Conservation (phyloP, 2,113 vertebrate genomes). For the Neotragus moschatus region DNA sequence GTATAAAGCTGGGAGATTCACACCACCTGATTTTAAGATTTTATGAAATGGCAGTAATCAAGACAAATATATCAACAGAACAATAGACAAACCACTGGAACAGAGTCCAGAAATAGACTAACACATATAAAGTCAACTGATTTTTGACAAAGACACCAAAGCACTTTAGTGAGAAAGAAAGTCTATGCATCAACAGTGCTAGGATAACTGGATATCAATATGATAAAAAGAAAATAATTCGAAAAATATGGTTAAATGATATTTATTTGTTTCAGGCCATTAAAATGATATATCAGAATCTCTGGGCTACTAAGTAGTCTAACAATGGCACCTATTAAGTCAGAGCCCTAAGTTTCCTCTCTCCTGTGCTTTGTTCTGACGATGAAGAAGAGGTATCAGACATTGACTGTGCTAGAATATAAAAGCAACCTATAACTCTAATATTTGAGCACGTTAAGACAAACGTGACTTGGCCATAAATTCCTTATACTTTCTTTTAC, state of each 20-base stretch:
- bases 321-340: background rate
- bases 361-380: background rate
- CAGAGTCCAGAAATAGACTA: background rate
- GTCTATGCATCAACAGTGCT: background rate
- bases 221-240: background rate
- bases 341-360: background rate
- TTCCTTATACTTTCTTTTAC: background rate
- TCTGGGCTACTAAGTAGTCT: background rate
- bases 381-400: background rate
- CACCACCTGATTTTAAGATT: background rate
- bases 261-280: background rate
- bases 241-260: background rate
- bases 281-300: background rate
- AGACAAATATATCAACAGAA: background rate
- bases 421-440: background rate
- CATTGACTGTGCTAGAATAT: background rate
- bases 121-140: background rate
- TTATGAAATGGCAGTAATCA: background rate
- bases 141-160: background rate
- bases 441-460: background rate
- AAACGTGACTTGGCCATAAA: background rate
- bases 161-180: background rate
- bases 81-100: background rate
- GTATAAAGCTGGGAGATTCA: background rate
- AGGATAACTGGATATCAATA: background rate